Evolutionary conservation across 1,140 invertebrate genomes (phyloP).

Genomic region (Pogonognathellus flavescens): DNA sequence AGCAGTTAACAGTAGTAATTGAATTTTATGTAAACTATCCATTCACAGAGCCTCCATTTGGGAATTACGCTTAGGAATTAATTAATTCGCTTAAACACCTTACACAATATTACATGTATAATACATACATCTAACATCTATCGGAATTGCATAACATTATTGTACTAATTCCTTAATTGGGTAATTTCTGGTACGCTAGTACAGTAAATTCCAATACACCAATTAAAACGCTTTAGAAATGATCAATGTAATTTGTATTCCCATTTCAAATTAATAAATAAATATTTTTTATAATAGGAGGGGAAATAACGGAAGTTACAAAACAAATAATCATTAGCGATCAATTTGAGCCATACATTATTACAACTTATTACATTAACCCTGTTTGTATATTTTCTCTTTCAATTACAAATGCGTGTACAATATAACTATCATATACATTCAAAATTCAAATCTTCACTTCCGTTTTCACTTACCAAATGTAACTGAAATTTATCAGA

Average conservation of each 20-base stretch:
- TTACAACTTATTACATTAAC: neutral
- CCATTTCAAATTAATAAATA: neutral
- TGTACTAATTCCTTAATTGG: neutral
- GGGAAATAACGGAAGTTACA: neutral
- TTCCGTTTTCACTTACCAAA: too few relatives aligned
- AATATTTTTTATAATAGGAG: neutral
- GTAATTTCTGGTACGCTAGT: neutral
- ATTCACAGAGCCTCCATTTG: neutral
- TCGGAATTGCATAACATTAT: constrained; percentile 1
- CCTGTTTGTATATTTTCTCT: neutral
- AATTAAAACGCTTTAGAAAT: neutral
- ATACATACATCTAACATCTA: neutral
- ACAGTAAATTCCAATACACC: neutral
- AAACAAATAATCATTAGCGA: neutral
- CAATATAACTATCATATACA: too few relatives aligned
- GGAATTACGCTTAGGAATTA: neutral
- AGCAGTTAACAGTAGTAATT: neutral
- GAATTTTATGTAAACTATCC: neutral
- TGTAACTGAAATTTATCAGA: too few relatives aligned
- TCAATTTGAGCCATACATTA: neutral
- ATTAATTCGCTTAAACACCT: constrained; percentile 1
- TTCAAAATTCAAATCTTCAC: neutral
- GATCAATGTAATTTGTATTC: neutral
- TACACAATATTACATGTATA: neutral
- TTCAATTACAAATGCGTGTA: neutral